These are phyloP conservation scores for Ceratoteleas bidentatus DNA, from an alignment of 1,140 invertebrate species.

Conservation along the genomic window DNA sequence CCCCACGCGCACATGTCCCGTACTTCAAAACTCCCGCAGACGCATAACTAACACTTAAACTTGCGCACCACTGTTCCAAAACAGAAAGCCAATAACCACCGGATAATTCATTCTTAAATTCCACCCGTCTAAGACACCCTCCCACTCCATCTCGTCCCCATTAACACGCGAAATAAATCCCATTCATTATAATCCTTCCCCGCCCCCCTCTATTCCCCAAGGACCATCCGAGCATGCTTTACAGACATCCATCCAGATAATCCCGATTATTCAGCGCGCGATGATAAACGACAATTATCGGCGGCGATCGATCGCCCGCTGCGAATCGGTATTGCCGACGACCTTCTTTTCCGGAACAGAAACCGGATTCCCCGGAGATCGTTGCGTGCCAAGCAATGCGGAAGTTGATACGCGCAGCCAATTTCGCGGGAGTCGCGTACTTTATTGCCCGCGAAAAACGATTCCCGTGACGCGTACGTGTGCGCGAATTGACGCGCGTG, in stretches of 20 bases:
- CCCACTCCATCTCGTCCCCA: conserved; percentile 1
- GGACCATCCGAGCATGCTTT: conserved; percentile 17
- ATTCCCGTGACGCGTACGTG: conserved; percentile 27
- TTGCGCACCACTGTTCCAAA: not conserved
- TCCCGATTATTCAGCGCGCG: conserved; percentile 45
- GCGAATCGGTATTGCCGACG: conserved; percentile 13
- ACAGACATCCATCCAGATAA: conserved; percentile 30
- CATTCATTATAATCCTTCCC: conserved; percentile 36
- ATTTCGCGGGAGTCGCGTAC: conserved; percentile 44
- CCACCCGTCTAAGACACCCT: too few species aligned
- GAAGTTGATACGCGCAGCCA: conserved; percentile 48
- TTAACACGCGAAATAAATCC: conserved; percentile 48
- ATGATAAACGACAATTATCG: conserved; percentile 59
- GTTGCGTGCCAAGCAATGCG: conserved; percentile 51
- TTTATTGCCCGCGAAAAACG: conserved; percentile 42
- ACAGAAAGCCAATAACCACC: conserved; percentile 10
- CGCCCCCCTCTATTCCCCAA: too few species aligned
- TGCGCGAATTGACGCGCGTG: conserved; percentile 25
- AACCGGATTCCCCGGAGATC: conserved; percentile 36
- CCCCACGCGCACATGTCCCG: too few species aligned
- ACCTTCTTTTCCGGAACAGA: conserved; percentile 9
- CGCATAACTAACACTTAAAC: conserved; percentile 1
- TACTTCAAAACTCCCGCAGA: too few species aligned
- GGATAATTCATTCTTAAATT: not conserved
- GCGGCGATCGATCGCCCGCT: conserved; percentile 25